Evolutionary conservation across 2,113 vertebrate genomes (phyloP).

Genomic region (Coryphaenoides rupestris): DNA sequence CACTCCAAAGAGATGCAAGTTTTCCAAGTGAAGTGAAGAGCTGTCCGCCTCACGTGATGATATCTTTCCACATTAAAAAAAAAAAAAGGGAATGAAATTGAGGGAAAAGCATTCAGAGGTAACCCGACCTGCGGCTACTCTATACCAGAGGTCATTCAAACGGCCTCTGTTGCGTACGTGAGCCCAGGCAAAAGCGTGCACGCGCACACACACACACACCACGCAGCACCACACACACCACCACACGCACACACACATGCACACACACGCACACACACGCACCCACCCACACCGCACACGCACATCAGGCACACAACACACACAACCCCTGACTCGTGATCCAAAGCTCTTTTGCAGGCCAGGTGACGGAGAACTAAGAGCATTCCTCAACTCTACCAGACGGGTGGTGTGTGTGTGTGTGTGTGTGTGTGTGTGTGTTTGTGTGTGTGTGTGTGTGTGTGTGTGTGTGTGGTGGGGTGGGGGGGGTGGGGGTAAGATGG

Average conservation of each 20-base stretch:
- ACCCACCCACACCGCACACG: constrained; percentile 1
- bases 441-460: no score
- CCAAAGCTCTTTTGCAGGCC: constrained; percentile 2
- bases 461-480: background rate
- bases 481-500: background rate
- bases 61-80: constrained; percentile 51
- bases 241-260: background rate
- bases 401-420: no score
- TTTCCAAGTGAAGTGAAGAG: constrained; percentile 12
- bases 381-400: constrained; percentile 44
- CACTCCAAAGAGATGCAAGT: background rate
- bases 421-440: no score
- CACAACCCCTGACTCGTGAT: constrained; percentile 12
- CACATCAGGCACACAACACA: background rate
- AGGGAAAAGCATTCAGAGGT: constrained; percentile 41
- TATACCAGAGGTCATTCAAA: constrained; percentile 29
- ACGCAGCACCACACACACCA: constrained; percentile 5
- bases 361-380: constrained; percentile 50
- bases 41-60: constrained; percentile 28
- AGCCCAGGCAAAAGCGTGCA: constrained; percentile 17
- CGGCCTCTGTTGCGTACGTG: constrained; percentile 22
- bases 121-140: constrained; percentile 57
- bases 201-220: constrained; percentile 8
- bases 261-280: background rate
- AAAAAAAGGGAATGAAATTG: constrained; percentile 48